Percentiles rank a stretch among this genome's conserved stretches.
These are phyloP conservation scores for Microtus californicus DNA, from an alignment of 2,797 vertebrate genomes.

Conservation along the genomic window DNA sequence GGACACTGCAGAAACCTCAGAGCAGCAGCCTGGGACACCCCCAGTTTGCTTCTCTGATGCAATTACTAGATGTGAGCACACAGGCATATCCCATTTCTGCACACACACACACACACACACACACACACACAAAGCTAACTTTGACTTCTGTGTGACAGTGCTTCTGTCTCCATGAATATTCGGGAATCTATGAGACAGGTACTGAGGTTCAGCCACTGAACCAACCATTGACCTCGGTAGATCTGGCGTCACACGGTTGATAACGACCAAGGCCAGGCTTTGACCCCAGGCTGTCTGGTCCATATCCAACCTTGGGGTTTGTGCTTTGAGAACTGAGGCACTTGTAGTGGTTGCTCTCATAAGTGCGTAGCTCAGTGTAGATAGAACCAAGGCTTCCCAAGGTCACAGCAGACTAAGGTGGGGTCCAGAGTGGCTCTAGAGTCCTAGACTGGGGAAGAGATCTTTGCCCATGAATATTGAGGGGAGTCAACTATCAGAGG, in stretches of 20 bases:
- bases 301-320: not conserved
- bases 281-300: not conserved
- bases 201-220: not conserved
- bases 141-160: rapidly evolving
- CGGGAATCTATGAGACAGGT: not conserved
- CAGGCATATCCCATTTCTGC: rapidly evolving
- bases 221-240: too few relatives aligned
- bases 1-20: not conserved
- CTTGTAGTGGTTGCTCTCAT: not conserved
- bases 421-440: not conserved
- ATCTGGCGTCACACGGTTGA: not conserved
- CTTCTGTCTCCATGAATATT: rapidly evolving
- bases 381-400: not conserved
- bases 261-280: not conserved
- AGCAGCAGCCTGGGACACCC: not conserved
- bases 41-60: not conserved
- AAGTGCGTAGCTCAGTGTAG: not conserved
- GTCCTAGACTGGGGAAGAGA: not conserved
- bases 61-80: too few relatives aligned
- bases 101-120: not conserved
- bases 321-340: not conserved
- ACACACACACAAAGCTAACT: not conserved
- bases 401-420: not conserved
- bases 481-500: not conserved
- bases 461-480: not conserved